phyloP scores from a whole-genome alignment of 2,888 invertebrate genomes.

The Cecidostiba fungosa region DNA sequence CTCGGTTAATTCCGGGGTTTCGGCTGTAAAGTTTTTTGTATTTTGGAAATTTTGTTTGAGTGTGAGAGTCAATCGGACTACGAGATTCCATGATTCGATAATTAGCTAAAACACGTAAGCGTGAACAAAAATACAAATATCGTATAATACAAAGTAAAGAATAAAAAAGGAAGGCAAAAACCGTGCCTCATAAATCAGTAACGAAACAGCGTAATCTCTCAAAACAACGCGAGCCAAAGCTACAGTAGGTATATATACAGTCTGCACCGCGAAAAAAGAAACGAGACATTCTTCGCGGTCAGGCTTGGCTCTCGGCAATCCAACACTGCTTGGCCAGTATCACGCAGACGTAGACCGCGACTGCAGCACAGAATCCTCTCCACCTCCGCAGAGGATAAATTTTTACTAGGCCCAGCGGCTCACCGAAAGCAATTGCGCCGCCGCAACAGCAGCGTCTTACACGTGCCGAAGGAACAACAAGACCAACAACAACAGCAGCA shows the following conservation, averaged over 20 bases:
- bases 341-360: background rate
- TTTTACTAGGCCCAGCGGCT: constrained; percentile 55
- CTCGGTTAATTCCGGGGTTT: background rate
- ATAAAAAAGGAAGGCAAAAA: background rate
- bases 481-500: constrained; percentile 21
- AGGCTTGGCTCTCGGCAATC: background rate
- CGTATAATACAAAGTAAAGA: background rate
- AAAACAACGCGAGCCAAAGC: constrained; percentile 18
- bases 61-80: background rate
- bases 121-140: too few species aligned
- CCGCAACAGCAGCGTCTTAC: background rate
- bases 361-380: constrained; percentile 19
- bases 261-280: background rate
- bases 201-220: constrained; percentile 39
- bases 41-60: background rate
- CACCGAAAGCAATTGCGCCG: constrained; percentile 37
- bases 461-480: constrained; percentile 21
- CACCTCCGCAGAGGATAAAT: constrained; percentile 61
- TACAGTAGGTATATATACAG: background rate
- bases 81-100: background rate
- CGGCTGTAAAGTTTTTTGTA: background rate
- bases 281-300: constrained; percentile 16
- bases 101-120: too few species aligned
- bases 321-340: constrained; percentile 7
- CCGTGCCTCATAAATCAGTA: background rate